Conservation (phyloP, 2,888 invertebrate genomes). For the Drosophila austrosaltans region DNA sequence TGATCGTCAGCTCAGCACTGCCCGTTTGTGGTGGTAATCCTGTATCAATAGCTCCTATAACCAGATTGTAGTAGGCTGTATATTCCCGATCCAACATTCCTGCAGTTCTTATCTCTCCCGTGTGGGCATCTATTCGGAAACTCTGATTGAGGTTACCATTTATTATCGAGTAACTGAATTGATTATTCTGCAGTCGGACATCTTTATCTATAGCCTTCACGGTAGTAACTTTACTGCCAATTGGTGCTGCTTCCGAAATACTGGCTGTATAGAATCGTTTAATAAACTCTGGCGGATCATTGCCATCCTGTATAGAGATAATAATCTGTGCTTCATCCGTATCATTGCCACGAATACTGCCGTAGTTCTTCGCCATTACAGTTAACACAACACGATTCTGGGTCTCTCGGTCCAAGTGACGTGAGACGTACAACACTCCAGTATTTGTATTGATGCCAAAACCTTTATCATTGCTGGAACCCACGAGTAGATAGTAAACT, state of each 20-base stretch:
- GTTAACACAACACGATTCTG: conserved; percentile 95
- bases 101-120: conserved; percentile 92
- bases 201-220: conserved; percentile 96
- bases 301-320: conserved; percentile 96
- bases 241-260: conserved; percentile 90
- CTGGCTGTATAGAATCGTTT: conserved; percentile 90
- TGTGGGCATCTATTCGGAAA: conserved; percentile 94
- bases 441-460: conserved; percentile 93
- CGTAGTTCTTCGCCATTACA: conserved; percentile 96
- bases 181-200: conserved; percentile 94
- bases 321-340: conserved; percentile 97
- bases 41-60: conserved; percentile 94
- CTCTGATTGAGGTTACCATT: conserved; percentile 92
- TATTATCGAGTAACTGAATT: conserved; percentile 95
- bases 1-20: conserved; percentile 92
- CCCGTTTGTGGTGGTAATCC: conserved; percentile 96
- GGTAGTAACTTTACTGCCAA: conserved; percentile 89
- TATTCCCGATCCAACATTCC: conserved; percentile 92
- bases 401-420: conserved; percentile 92
- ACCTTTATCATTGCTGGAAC: conserved; percentile 95
- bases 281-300: conserved; percentile 97
- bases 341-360: conserved; percentile 96
- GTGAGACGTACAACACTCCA: conserved; percentile 92
- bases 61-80: conserved; percentile 89
- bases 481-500: conserved; percentile 95